Base-by-base conservation (phyloP, 1,140 invertebrate genomes). In the Cydia amplana region DNA sequence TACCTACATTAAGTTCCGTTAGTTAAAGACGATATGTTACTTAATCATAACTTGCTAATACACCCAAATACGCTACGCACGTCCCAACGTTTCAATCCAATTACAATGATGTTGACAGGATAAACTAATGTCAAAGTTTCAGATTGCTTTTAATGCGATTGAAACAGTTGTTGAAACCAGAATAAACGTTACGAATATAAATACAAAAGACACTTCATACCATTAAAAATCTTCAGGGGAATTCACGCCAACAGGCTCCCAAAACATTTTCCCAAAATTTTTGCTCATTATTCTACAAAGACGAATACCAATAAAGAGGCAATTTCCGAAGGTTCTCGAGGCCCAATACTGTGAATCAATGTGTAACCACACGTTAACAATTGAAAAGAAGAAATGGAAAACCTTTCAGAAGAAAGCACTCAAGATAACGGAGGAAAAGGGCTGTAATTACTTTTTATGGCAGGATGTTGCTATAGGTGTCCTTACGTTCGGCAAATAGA, bases 401-500 rank as follows among this genome's bases (percentile, higher is more conserved):
- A 70, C 65, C 65, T 70, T 70, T 70, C 65, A 40, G 65, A 70
- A 70, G 65, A 70, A 43, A 70, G 65, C 65, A 70, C 65, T 70
- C 65, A 40, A 43, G 65, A 32, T 36, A 70, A 70, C 25, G 64
- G 64, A 70, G 65, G 65, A 70, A 70, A 70, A 36, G 32, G 65
- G 65, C 65, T 36, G 65, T 70, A 70, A 70, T 70, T 70, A 70
- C 65, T 70, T 70, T 70, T 70, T 70, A 70, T 70, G 65, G 65
- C 65, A 70, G 36, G 65, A 70, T 70, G 65, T 70, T 32, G 16
- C 65, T 70, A 18, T 18, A 70, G 28, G 65, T 70, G 65, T 9
- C 28, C 65, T 32, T 70, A 40, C 32, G 20, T 18, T 60, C 20
- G 51, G 51, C 16, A 55, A 55, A 55, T 23, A 23, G 55, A 23